A percentile compares a stretch with the other conserved stretches of the same genome.
These are phyloP conservation scores for Megalopta genalis DNA, from an alignment of 1,140 invertebrate species.

Conservation along the genomic window DNA sequence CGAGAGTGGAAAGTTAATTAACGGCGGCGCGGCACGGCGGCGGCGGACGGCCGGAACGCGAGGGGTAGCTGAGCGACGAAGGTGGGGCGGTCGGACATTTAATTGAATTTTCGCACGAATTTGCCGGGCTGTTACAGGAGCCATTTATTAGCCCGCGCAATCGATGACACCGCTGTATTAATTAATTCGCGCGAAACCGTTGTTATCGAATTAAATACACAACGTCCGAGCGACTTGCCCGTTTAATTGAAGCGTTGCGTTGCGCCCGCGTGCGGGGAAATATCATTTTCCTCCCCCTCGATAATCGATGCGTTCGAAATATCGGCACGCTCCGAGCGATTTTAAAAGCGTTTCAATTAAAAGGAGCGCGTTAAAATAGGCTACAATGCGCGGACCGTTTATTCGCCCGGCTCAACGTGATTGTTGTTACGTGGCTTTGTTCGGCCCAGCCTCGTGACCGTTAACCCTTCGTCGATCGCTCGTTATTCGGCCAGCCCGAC, in stretches of 20 bases:
- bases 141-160: conserved; percentile 5
- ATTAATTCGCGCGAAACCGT: conserved; percentile 10
- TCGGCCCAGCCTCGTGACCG: not conserved
- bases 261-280: not conserved
- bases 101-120: not conserved
- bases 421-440: not conserved
- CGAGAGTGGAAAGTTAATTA: no score
- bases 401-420: not conserved
- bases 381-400: not conserved
- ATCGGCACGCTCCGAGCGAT: not conserved
- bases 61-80: not conserved
- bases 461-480: not conserved
- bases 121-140: not conserved
- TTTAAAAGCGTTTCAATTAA: conserved; percentile 8
- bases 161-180: conserved; percentile 1
- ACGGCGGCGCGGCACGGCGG: no score
- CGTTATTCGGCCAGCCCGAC: not conserved
- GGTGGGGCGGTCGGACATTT: not conserved
- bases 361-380: not conserved
- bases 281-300: not conserved
- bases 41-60: no score
- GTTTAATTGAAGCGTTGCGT: not conserved
- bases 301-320: conserved; percentile 16
- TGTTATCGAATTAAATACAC: conserved; percentile 23
- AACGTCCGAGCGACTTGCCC: not conserved